A percentile compares a stretch with the other conserved stretches of the same genome.
Conservation (phyloP, 2,888 invertebrate species). For the Philonicus albiceps region DNA sequence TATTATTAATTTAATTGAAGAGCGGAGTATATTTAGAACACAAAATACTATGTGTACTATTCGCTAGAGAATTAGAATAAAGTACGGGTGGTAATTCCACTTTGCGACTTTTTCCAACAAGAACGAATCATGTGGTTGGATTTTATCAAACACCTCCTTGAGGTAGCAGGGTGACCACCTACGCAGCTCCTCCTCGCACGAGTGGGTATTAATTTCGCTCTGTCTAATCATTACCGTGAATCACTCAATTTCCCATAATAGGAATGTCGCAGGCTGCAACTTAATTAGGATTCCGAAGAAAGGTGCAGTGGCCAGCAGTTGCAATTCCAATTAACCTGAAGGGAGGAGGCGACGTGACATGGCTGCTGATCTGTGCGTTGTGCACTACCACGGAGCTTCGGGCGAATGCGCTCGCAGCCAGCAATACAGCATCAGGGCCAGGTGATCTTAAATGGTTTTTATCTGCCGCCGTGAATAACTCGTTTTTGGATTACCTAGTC, state of each 20-base stretch:
- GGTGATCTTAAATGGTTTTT: constrained; percentile 2
- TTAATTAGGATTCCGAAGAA: constrained; percentile 30
- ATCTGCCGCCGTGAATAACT: background rate
- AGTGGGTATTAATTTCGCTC: background rate
- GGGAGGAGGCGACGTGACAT: constrained; percentile 20
- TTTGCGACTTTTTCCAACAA: background rate
- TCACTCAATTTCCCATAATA: constrained; percentile 5
- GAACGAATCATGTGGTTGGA: background rate
- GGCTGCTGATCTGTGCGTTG: background rate
- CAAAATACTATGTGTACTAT: background rate
- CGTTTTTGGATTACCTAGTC: constrained; percentile 27
- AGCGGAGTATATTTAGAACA: background rate
- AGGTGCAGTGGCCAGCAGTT: constrained; percentile 14
- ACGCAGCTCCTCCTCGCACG: background rate
- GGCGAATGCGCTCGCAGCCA: background rate
- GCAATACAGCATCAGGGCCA: background rate
- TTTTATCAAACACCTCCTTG: background rate
- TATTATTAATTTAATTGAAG: background rate
- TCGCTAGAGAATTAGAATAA: background rate
- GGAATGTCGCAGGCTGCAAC: background rate
- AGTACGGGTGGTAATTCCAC: background rate
- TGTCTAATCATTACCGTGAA: constrained; percentile 27
- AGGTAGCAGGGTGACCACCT: background rate
- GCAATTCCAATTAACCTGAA: constrained; percentile 32
- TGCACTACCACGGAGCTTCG: background rate